Conservation (phyloP, 2,888 invertebrate genomes). For the Aromia moschata region DNA sequence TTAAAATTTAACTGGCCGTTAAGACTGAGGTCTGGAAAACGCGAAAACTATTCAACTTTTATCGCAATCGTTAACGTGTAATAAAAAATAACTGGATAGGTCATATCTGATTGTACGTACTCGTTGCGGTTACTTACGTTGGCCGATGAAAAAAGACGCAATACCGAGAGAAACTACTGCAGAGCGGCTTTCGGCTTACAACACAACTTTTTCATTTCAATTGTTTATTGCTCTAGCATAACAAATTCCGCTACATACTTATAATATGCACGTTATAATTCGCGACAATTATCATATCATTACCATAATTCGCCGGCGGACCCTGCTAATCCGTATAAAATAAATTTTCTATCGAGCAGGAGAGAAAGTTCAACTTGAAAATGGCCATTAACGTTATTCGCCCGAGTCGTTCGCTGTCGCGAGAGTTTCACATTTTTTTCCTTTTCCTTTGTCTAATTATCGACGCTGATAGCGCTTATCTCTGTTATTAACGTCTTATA, state of each 20-base stretch:
- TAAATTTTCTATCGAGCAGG: slow-evolving; percentile 18
- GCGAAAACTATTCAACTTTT: too few species aligned
- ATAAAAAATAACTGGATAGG: not conserved
- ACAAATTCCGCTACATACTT: not conserved
- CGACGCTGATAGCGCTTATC: slow-evolving; percentile 20
- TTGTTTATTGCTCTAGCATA: not conserved
- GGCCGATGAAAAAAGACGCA: not conserved
- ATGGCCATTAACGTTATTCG: slow-evolving; percentile 10
- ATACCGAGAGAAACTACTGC: not conserved
- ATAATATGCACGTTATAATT: slow-evolving; percentile 15
- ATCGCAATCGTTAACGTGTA: not conserved
- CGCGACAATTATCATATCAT: slow-evolving; percentile 12
- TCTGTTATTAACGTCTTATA: slow-evolving; percentile 26
- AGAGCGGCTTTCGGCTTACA: slow-evolving; percentile 1
- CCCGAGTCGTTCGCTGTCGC: slow-evolving; percentile 3
- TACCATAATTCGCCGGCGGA: slow-evolving; percentile 7
- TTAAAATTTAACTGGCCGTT: too few species aligned
- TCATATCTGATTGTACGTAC: not conserved
- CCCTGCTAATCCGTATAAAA: slow-evolving; percentile 7
- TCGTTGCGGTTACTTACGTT: not conserved
- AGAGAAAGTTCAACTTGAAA: slow-evolving; percentile 17
- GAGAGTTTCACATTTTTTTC: slow-evolving; percentile 19
- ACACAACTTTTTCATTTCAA: not conserved
- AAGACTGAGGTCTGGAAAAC: too few species aligned
- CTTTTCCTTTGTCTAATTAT: slow-evolving; percentile 22